Evolutionary conservation across 2,888 invertebrate species (phyloP).

Genomic region (Polia nebulosa): DNA sequence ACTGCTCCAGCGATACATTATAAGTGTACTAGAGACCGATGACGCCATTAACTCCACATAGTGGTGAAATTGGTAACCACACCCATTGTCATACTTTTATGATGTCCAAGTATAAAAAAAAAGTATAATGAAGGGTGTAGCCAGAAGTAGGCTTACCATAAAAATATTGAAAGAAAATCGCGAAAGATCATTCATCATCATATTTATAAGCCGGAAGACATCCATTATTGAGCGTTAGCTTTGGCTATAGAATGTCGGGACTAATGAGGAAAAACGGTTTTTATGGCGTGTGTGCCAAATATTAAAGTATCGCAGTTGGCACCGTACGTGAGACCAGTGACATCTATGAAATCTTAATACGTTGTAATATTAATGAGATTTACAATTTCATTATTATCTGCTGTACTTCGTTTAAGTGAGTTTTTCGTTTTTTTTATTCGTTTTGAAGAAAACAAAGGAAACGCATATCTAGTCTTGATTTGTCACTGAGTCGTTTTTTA

Average conservation of each 20-base stretch:
- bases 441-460: too few species aligned
- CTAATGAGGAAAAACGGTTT: slow-evolving; percentile 56
- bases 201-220: slow-evolving; percentile 53
- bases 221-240: slow-evolving; percentile 53
- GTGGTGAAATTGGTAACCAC: not conserved
- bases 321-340: slow-evolving; percentile 9
- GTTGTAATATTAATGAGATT: not conserved
- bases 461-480: not conserved
- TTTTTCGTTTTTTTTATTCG: too few species aligned
- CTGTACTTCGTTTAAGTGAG: too few species aligned
- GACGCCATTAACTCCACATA: not conserved
- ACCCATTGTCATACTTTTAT: not conserved
- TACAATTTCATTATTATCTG: too few species aligned
- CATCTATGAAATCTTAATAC: not conserved
- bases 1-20: too few species aligned
- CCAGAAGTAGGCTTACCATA: slow-evolving; percentile 22
- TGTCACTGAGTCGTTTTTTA: not conserved
- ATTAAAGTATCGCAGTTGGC: slow-evolving; percentile 21
- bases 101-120: too few species aligned
- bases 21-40: not conserved
- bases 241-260: slow-evolving; percentile 33
- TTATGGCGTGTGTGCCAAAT: slow-evolving; percentile 44
- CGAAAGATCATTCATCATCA: slow-evolving; percentile 51
- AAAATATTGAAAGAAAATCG: slow-evolving; percentile 43
- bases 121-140: slow-evolving; percentile 18